These are phyloP conservation scores for Amazona vittata DNA, from an alignment of 2,113 vertebrate species.

Conservation along the genomic window DNA sequence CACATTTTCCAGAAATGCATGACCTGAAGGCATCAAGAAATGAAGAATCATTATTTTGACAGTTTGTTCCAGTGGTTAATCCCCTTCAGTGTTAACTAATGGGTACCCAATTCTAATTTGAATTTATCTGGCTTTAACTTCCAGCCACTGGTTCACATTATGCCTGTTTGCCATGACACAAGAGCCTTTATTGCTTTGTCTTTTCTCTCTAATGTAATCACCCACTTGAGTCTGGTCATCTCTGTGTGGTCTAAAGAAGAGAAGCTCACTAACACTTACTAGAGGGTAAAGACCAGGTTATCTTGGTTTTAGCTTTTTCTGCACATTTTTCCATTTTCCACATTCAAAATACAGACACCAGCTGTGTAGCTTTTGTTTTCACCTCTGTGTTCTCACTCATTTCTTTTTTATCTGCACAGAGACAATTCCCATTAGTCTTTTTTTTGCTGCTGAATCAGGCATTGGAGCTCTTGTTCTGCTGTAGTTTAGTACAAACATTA, in stretches of 20 bases:
- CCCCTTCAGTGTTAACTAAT: neutral
- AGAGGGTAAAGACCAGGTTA: neutral
- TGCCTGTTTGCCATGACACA: neutral
- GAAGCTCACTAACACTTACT: neutral
- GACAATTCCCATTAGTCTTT: neutral
- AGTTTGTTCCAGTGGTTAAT: neutral
- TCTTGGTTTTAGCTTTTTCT: neutral
- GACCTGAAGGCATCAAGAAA: neutral
- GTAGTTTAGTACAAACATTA: neutral
- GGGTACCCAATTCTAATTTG: neutral
- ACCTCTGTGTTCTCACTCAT: neutral
- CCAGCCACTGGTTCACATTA: neutral
- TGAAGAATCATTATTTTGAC: neutral
- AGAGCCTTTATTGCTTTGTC: neutral
- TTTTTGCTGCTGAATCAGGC: neutral
- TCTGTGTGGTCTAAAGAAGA: neutral
- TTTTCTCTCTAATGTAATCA: neutral
- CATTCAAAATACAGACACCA: neutral
- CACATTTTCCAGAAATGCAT: conserved; percentile 6
- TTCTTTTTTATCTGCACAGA: neutral
- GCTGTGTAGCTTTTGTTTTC: neutral
- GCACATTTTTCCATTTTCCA: neutral
- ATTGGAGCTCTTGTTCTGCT: neutral
- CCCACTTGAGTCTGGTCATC: neutral
- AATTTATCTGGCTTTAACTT: neutral